Evolutionary conservation across 2,888 invertebrate species (phyloP).

Genomic region (Chrysodeixis includens): DNA sequence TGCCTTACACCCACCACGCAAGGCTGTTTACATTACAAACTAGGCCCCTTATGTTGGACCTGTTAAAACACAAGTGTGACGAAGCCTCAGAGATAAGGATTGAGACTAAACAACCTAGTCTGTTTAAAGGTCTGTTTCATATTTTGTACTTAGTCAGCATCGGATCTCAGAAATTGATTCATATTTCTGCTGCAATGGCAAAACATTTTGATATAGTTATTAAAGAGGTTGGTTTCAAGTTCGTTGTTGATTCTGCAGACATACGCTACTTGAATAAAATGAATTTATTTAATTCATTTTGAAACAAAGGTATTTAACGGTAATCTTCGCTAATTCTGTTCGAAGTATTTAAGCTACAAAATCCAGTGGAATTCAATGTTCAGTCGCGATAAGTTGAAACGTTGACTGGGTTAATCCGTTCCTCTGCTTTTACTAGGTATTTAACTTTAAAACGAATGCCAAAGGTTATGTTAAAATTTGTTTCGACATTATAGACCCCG

Average conservation of each 20-base stretch:
- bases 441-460: conserved; percentile 22
- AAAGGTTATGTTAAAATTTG: conserved; percentile 40
- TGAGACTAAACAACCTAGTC: conserved; percentile 10
- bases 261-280: background rate
- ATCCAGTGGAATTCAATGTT: conserved; percentile 10
- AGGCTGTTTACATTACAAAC: conserved; percentile 67
- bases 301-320: background rate
- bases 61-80: conserved; percentile 42
- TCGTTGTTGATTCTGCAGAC: no score
- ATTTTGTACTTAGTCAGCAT: background rate
- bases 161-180: background rate
- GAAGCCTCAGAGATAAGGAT: conserved; percentile 36
- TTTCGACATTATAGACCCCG: conserved; percentile 35
- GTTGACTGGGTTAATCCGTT: conserved; percentile 22
- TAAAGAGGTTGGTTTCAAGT: no score
- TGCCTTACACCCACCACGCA: conserved; percentile 68
- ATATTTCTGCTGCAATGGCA: background rate
- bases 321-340: background rate
- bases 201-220: no score
- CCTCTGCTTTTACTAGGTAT: conserved; percentile 15
- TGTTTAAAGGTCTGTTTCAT: background rate
- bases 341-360: conserved; percentile 7
- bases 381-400: conserved; percentile 6
- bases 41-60: conserved; percentile 48
- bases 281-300: background rate